Base-by-base conservation (phyloP, 2,888 invertebrate species). In the Pterostichus niger region DNA sequence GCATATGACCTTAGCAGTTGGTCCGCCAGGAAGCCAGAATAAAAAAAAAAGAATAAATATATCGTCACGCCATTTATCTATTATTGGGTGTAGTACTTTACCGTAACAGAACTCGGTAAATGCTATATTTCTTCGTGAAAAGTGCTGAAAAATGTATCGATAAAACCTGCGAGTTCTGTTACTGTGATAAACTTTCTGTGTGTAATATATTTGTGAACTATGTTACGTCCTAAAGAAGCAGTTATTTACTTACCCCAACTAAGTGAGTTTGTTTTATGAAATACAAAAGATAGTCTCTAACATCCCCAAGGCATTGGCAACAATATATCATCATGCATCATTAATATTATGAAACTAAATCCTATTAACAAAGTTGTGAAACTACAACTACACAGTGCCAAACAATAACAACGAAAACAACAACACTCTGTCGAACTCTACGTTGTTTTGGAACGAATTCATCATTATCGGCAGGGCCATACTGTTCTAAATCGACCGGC, bases 291-390 rank as follows among this genome's bases (percentile, higher is more conserved):
- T 17, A 44, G 44, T 44, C 15, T 56, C 15, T 56, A 44, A 2
- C 40, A 71, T 71, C 44, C 68, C 68, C 68, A 17, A 44, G 68
- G 40, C 68, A 44, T 44, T 71, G 68, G 40, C 68, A 44, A 71
- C 68, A 17, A 71, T 71, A 44, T 44, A 71, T 71, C 68, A 71
- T 44, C 40, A 71, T 71, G 44, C 68, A 71, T 71, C 68, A 71
- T 71, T 71, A 71, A 71, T 71, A 71, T 44, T 71, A 40, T 71
- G 44, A 44, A 71, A 71, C 68, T 44, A 71, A 71, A 71, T 71
- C 68, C 68, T 71, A 71, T 71, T 71, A 71, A 44, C 44, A 71
- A 68, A 71, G 68, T 71, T 71, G 24, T 24, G 24, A 3, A 24
- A 24, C 44, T 71, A 17, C 15, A 44, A 56, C 40, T 9, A 24